Conservation (phyloP, 2,797 vertebrate genomes). For the Odontamblyopus lacepedii region DNA sequence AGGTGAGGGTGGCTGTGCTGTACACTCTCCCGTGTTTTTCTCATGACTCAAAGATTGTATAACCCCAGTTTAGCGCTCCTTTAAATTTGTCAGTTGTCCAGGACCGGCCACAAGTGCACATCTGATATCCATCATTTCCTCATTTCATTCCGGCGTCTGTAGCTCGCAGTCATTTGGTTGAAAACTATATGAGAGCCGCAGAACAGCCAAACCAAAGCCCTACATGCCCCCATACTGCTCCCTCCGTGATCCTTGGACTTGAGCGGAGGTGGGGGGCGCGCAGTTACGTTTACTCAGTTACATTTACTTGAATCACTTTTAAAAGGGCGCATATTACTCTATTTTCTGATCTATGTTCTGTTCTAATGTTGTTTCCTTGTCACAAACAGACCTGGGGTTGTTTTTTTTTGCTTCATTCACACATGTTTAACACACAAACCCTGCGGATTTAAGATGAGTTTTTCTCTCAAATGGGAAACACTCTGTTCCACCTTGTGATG, state of each 20-base stretch:
- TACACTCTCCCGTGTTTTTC: conserved; percentile 23
- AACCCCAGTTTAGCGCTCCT: conserved; percentile 33
- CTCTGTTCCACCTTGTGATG: too few species aligned
- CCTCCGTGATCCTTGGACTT: conserved; percentile 41
- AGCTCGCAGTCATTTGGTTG: conserved; percentile 43
- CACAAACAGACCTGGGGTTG: too few species aligned
- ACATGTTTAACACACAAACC: too few species aligned
- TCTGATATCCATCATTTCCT: conserved; percentile 67
- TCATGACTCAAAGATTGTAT: conserved; percentile 26
- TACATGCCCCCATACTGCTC: conserved; percentile 42
- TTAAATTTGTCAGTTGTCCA: conserved; percentile 55
- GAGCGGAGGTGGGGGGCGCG: neutral
- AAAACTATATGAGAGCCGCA: conserved; percentile 28
- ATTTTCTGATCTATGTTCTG: too few species aligned
- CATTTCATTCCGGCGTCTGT: conserved; percentile 56
- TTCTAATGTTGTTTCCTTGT: too few species aligned
- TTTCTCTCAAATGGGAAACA: too few species aligned
- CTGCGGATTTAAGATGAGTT: too few species aligned
- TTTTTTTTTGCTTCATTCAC: too few species aligned
- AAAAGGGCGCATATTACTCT: too few species aligned
- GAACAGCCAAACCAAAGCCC: conserved; percentile 49
- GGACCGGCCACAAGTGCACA: conserved; percentile 58
- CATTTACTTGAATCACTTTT: too few species aligned
- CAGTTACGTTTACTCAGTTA: too few species aligned
- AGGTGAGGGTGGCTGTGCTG: conserved; percentile 31